These are phyloP conservation scores for Serilophus lunatus DNA, from an alignment of 2,113 vertebrate species.

Conservation along the genomic window DNA sequence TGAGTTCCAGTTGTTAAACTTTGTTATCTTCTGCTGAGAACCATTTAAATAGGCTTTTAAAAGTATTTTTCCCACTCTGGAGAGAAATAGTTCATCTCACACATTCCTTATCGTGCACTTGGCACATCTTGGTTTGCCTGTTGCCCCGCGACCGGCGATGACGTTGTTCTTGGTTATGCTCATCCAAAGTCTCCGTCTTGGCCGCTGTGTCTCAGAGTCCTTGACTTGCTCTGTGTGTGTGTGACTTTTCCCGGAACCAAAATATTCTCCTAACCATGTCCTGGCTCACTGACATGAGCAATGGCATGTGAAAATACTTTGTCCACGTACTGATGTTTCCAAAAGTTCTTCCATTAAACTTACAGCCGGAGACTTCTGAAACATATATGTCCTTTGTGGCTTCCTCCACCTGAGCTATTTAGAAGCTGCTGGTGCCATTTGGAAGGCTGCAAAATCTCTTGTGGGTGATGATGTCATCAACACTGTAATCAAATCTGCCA, in stretches of 20 bases:
- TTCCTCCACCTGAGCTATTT: neutral
- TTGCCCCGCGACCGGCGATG: neutral
- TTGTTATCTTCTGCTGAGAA: neutral
- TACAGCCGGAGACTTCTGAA: neutral
- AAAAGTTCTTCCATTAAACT: neutral
- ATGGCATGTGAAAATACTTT: neutral
- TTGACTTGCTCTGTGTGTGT: fast-evolving
- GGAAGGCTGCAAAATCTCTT: neutral
- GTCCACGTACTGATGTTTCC: neutral
- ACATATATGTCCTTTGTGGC: neutral
- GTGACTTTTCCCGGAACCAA: neutral
- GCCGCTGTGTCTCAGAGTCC: neutral
- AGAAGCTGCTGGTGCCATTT: constrained; percentile 10
- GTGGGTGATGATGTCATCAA: constrained; percentile 31
- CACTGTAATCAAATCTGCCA: neutral
- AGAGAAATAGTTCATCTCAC: neutral
- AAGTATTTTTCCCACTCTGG: neutral
- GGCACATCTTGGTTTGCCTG: neutral
- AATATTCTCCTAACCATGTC: neutral
- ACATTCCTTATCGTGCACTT: fast-evolving
- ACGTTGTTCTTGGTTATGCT: neutral
- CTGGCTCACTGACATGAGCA: neutral
- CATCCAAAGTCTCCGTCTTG: neutral
- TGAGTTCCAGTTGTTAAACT: neutral
- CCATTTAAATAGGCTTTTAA: neutral